A percentile compares a stretch with the other conserved stretches of the same genome.
phyloP scores from a whole-genome alignment of 2,113 vertebrate species.

The Falcunculus frontatus region DNA sequence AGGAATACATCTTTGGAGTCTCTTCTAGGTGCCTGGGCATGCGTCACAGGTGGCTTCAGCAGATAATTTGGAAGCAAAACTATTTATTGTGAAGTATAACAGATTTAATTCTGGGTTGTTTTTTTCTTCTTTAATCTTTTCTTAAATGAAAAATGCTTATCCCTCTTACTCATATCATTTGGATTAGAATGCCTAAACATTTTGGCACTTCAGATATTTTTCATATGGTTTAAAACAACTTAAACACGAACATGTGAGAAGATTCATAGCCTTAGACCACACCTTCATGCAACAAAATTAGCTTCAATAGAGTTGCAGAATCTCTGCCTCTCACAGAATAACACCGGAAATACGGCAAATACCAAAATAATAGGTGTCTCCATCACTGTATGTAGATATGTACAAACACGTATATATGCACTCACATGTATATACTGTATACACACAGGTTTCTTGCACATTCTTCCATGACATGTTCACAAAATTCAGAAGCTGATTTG shows the following conservation, averaged over 20 bases:
- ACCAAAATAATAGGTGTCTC: background rate
- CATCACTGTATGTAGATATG: background rate
- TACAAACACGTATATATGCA: background rate
- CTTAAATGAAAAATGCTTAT: constrained; percentile 19
- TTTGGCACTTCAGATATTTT: constrained; percentile 38
- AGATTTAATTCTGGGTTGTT: background rate
- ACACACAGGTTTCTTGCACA: background rate
- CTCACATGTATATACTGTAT: background rate
- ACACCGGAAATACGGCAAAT: background rate
- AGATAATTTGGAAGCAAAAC: background rate
- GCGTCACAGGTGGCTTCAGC: background rate
- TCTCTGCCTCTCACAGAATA: background rate
- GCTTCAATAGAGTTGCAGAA: background rate
- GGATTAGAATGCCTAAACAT: constrained; percentile 31
- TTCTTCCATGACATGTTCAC: background rate
- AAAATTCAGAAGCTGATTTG: background rate
- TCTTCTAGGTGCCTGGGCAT: background rate
- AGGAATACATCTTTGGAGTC: background rate
- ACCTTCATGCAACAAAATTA: background rate
- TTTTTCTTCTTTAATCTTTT: constrained; percentile 2
- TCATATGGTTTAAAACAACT: constrained; percentile 24
- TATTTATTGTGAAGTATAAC: background rate
- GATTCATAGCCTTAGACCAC: background rate
- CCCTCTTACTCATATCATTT: constrained; percentile 9
- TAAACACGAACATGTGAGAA: background rate